phyloP scores from a whole-genome alignment of 2,113 vertebrate genomes.

The Phocoena sinus region DNA sequence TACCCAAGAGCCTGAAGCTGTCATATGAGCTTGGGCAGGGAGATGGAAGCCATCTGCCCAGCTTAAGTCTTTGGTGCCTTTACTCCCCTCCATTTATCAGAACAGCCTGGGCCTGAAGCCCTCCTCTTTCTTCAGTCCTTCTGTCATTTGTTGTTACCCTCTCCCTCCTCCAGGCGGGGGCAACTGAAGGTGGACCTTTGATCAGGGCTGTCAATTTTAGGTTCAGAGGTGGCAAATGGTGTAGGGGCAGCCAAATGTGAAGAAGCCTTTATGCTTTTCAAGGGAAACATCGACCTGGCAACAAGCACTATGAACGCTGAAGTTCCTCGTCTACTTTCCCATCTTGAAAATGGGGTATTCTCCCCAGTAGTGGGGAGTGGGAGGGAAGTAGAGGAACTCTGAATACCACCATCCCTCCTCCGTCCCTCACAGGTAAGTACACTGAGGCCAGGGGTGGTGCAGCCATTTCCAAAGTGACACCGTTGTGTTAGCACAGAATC shows the following conservation, averaged over 20 bases:
- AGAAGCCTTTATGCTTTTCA: background rate
- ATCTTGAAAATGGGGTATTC: background rate
- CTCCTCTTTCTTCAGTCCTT: background rate
- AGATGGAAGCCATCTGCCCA: background rate
- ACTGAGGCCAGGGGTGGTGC: background rate
- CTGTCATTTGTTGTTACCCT: background rate
- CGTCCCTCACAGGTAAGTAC: background rate
- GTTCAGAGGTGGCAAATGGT: background rate
- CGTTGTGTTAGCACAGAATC: background rate
- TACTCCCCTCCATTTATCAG: background rate
- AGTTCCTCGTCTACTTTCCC: background rate
- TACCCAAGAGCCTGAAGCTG: background rate
- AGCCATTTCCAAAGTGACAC: background rate
- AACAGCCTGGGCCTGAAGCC: too few species aligned
- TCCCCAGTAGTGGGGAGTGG: background rate
- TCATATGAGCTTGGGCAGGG: background rate
- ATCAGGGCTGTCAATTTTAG: background rate
- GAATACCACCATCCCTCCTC: background rate
- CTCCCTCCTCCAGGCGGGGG: background rate
- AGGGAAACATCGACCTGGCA: background rate
- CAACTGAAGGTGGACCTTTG: background rate
- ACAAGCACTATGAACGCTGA: background rate
- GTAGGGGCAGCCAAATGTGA: background rate
- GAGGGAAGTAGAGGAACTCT: background rate
- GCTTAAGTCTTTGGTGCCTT: background rate